Evolutionary conservation across 35 echinoderm and acorn worm species (phyloP).

Genomic region (Apostichopus californicus): DNA sequence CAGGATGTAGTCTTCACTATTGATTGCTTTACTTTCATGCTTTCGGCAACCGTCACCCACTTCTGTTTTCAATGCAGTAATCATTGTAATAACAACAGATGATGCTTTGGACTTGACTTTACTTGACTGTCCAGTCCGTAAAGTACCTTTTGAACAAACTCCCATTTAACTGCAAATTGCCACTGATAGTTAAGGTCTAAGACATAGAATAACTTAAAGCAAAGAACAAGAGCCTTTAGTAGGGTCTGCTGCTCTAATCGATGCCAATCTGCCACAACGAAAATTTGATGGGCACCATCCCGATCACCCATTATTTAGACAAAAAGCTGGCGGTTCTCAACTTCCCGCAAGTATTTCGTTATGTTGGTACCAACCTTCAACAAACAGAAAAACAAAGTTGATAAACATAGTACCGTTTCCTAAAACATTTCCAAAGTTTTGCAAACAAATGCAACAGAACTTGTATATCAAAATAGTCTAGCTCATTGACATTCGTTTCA

Average conservation of each 20-base stretch:
- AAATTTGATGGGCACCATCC: background rate
- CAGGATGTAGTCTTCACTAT: too few species aligned
- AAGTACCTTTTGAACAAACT: background rate
- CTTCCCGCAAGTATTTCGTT: background rate
- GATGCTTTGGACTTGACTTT: background rate
- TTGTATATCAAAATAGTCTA: too few species aligned
- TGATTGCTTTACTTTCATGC: too few species aligned
- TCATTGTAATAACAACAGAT: background rate
- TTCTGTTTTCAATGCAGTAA: background rate
- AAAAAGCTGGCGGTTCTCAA: background rate
- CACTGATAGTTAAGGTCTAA: background rate
- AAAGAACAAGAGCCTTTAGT: background rate
- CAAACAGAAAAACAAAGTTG: too few species aligned
- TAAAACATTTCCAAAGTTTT: too few species aligned
- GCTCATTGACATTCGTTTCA: too few species aligned
- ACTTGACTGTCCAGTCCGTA: background rate
- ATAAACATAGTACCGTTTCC: too few species aligned
- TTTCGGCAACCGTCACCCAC: too few species aligned
- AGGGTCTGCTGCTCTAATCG: background rate
- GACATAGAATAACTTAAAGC: background rate
- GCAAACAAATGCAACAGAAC: too few species aligned
- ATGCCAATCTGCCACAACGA: background rate
- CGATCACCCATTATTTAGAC: background rate
- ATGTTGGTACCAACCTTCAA: background rate
- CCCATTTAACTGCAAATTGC: background rate